Evolutionary conservation across 2,113 vertebrate species (phyloP).

Genomic region (Tiliqua scincoides): DNA sequence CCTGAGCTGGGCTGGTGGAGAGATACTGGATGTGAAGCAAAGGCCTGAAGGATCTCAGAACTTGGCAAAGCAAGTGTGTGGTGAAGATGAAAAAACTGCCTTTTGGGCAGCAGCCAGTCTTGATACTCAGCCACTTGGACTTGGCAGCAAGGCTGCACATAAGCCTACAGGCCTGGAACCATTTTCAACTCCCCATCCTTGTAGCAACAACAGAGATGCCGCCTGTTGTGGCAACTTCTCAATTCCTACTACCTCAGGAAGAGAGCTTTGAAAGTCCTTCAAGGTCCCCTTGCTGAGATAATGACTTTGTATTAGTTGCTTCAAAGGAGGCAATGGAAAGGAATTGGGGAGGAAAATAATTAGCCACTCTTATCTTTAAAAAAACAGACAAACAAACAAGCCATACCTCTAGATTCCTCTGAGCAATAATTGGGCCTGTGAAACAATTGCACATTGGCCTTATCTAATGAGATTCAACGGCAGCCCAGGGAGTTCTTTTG

Average conservation of each 20-base stretch:
- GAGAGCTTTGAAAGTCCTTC: background rate
- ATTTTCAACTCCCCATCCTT: background rate
- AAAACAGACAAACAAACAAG: constrained; percentile 2
- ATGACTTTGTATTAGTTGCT: constrained; percentile 18
- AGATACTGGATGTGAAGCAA: background rate
- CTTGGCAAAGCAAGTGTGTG: constrained; percentile 22
- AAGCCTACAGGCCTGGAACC: background rate
- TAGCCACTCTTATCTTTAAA: constrained; percentile 41
- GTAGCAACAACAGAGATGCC: fast-evolving
- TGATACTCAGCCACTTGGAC: background rate
- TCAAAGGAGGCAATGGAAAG: constrained; percentile 52
- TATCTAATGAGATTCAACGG: background rate
- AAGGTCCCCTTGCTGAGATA: background rate
- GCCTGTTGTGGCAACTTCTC: fast-evolving
- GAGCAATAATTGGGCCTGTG: background rate
- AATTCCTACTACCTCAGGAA: fast-evolving
- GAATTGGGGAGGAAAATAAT: background rate
- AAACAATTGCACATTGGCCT: background rate
- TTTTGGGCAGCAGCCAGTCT: background rate
- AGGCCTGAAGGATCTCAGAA: background rate
- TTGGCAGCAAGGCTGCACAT: fast-evolving
- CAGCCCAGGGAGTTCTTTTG: background rate
- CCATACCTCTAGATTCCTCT: constrained; percentile 41
- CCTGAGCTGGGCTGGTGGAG: background rate
- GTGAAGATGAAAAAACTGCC: constrained; percentile 43